Evolutionary conservation across 2,797 vertebrate genomes (phyloP).

Genomic region (Dromococcyx pavoninus): DNA sequence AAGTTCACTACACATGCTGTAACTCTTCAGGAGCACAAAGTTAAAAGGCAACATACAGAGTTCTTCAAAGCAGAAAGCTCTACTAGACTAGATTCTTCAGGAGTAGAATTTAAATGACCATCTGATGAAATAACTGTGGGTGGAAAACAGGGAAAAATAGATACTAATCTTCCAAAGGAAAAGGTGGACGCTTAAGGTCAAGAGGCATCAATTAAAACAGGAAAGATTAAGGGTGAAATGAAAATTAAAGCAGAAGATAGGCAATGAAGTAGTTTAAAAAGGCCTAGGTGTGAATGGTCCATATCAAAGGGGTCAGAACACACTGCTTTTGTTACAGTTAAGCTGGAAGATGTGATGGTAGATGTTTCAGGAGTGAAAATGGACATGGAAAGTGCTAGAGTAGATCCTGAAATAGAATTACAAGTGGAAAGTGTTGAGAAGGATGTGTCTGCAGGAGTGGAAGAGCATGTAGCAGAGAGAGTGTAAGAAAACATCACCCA

Average conservation of each 20-base stretch:
- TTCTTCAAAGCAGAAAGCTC: neutral
- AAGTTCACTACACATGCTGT: neutral
- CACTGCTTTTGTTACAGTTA: neutral
- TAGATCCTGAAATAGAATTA: constrained; percentile 51
- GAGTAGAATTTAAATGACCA: neutral
- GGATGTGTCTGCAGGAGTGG: neutral
- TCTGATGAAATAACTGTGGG: neutral
- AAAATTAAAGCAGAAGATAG: neutral
- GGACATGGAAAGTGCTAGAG: neutral
- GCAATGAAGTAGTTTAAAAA: neutral
- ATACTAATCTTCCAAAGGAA: neutral
- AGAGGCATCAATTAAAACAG: neutral
- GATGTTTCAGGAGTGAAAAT: neutral
- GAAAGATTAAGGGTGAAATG: neutral
- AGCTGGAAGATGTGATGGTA: neutral
- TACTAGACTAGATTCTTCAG: neutral
- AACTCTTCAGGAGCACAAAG: neutral
- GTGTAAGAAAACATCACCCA: constrained; percentile 1
- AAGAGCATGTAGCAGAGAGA: neutral
- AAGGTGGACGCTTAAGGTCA: neutral
- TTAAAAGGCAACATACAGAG: neutral
- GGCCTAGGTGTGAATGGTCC: neutral
- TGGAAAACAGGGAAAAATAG: neutral
- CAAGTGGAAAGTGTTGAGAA: constrained; percentile 51
- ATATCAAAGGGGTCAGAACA: neutral